These are phyloP conservation scores for Odontomyia ornata DNA, from an alignment of 2,888 invertebrate genomes.

Conservation along the genomic window DNA sequence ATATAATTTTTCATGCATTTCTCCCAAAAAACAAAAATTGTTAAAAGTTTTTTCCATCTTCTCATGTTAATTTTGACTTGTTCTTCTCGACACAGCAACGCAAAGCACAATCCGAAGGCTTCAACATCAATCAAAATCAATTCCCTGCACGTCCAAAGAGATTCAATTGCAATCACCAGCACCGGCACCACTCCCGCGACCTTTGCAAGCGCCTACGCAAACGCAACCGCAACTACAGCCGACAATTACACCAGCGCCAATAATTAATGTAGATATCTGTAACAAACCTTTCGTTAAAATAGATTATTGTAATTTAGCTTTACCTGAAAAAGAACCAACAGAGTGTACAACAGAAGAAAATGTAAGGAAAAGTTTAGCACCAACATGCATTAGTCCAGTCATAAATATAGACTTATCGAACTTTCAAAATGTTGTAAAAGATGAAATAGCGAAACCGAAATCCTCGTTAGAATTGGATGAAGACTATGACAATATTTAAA, in stretches of 20 bases:
- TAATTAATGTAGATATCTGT: conserved; percentile 60
- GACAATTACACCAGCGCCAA: conserved; percentile 60
- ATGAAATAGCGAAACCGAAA: conserved; percentile 45
- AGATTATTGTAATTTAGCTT: conserved; percentile 62
- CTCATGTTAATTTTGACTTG: too few species aligned
- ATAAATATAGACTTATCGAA: conserved; percentile 63
- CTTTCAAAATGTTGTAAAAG: conserved; percentile 29
- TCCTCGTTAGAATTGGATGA: conserved; percentile 60
- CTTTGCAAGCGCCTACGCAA: conserved; percentile 43
- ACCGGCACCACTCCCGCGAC: conserved; percentile 32
- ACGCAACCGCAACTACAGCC: conserved; percentile 46
- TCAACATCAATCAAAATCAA: conserved; percentile 56
- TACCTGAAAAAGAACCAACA: conserved; percentile 51
- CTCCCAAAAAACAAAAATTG: too few species aligned
- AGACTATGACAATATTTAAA: conserved; percentile 64
- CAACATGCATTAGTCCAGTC: conserved; percentile 56
- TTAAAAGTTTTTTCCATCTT: too few species aligned
- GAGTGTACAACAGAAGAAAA: conserved; percentile 26
- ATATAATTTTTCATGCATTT: too few species aligned
- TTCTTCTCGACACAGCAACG: background rate
- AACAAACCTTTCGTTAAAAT: conserved; percentile 63
- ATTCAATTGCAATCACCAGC: conserved; percentile 8
- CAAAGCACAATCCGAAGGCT: conserved; percentile 48
- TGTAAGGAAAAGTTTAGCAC: conserved; percentile 1
- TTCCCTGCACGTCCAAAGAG: conserved; percentile 51